Conservation (phyloP, 2,113 vertebrate genomes). For the Saimiri boliviensis region DNA sequence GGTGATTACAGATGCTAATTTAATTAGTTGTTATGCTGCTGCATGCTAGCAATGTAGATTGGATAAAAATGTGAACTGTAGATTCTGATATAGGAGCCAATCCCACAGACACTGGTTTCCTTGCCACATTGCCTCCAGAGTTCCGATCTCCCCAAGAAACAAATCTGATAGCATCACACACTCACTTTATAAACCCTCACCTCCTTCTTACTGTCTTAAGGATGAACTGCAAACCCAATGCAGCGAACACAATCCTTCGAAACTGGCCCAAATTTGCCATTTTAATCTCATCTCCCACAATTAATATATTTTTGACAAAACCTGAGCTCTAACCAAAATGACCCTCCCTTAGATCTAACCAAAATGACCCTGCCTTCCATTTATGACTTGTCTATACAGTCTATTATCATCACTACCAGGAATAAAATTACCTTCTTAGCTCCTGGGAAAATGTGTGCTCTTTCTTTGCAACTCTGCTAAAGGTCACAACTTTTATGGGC, state of each 20-base stretch:
- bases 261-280: not conserved
- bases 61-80: not conserved
- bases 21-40: not conserved
- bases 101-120: not conserved
- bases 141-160: not conserved
- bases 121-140: not conserved
- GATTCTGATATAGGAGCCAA: not conserved
- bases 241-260: not conserved
- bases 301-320: not conserved
- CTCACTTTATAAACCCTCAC: not conserved
- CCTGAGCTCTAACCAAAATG: not conserved
- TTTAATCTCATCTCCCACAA: not conserved
- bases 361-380: not conserved
- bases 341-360: not conserved
- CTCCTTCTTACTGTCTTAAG: not conserved
- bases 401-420: not conserved
- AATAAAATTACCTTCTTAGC: not conserved
- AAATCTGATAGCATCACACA: not conserved
- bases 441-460: not conserved
- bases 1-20: not conserved
- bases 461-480: not conserved
- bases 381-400: not conserved
- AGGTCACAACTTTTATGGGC: not conserved
- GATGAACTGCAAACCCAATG: not conserved
- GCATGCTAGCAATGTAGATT: not conserved